Base-by-base conservation (phyloP, 2,113 vertebrate genomes). In the Myotis brandtii region DNA sequence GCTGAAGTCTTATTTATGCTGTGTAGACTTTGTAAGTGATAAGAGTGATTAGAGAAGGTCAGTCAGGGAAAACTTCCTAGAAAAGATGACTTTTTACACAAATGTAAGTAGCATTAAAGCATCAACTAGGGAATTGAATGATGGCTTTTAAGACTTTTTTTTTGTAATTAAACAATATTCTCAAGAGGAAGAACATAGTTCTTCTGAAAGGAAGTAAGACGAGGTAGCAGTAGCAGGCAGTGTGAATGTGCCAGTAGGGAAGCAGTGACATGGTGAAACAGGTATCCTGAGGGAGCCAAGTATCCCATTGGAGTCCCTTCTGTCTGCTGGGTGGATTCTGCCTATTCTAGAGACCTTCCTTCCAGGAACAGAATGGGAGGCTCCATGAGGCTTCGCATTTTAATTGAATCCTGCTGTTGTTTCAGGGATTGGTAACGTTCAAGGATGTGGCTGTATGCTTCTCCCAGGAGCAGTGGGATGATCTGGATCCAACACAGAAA, bases 381-480 rank as follows among this genome's bases (percentile, higher is more conserved):
- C 43, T 79, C 18, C 18, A 7, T 6, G 69, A 80, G 86, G 62
- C 64, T 1, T 54, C 64, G 11, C 9, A 6, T 84, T 91, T 37
- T 97, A 40, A 95, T 30, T 27, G 17, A 23, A 59, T 34, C 40
- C 50, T 91, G 79, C 9, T 97, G 48, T 89, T 66, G 20, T 97
- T 97, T 89, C 93, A 98, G 97, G 97, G 97, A 11, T 80, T 98
- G 86, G 96, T 96, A 37, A 97, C 97, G 17, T 97, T 98, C 89
- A 97, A 97, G 76, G 97, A 98, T 56, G 97, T 97, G 91, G 96
- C 97, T 4, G 77, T 98, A 0, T 98, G 91, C 94, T 96, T 98
- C 95, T 98, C 97, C 59, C 96, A 98, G 70, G 97, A 98, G 48
- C 97, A 98, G 34, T 98, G 97, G 97, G 91, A 93, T 32, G 96